Percentiles rank a stretch among this genome's conserved stretches.
Evolutionary conservation across 2,888 invertebrate genomes (phyloP).

Genomic region (Deroplatys truncata): DNA sequence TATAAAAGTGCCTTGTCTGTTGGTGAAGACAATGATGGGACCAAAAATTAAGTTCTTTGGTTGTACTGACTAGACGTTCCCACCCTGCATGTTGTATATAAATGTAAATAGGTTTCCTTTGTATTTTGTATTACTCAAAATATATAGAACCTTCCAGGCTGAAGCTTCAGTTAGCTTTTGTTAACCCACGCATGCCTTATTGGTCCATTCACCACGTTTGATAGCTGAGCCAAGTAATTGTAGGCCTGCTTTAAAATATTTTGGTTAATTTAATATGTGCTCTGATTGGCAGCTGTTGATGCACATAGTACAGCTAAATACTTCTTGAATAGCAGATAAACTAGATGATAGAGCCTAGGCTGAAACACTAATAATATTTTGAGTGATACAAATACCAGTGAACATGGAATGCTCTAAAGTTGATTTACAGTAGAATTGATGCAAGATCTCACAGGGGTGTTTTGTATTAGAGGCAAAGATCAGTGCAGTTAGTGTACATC

Average conservation of each 20-base stretch:
- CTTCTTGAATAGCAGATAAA: no score
- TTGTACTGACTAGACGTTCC: background rate
- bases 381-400: background rate
- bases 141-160: background rate
- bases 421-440: background rate
- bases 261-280: no score
- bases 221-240: no score
- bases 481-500: background rate
- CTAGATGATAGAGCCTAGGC: background rate
- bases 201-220: no score
- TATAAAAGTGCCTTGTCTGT: conserved; percentile 1
- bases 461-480: background rate
- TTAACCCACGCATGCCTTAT: no score
- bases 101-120: background rate
- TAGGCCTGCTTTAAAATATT: no score
- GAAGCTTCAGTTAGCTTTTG: no score
- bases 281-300: no score
- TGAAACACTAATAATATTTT: background rate
- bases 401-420: background rate
- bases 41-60: background rate
- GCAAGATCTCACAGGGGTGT: background rate
- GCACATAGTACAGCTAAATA: no score
- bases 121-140: background rate
- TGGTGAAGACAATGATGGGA: background rate
- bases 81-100: background rate